Evolutionary conservation across 2,888 invertebrate genomes (phyloP).

Genomic region (Tuta absoluta): DNA sequence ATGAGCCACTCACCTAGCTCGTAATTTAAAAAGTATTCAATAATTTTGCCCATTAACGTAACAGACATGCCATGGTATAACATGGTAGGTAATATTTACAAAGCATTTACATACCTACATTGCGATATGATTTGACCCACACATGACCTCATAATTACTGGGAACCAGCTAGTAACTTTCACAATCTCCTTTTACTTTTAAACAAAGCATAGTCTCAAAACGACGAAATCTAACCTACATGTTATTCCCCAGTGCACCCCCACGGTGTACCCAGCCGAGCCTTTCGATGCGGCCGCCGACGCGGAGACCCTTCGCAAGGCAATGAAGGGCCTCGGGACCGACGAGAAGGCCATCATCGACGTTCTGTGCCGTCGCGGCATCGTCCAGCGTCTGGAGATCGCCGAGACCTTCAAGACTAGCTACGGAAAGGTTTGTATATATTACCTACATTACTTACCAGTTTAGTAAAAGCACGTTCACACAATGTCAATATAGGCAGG

Average conservation of each 20-base stretch:
- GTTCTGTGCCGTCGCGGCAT: conserved; percentile 93
- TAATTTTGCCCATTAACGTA: no score
- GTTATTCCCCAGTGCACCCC: conserved; percentile 86
- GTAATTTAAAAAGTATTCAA: no score
- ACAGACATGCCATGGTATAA: no score
- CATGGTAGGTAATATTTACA: neutral
- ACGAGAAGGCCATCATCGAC: conserved; percentile 95
- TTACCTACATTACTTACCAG: no score
- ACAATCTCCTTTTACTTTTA: neutral
- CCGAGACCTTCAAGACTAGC: conserved; percentile 93
- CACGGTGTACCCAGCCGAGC: conserved; percentile 92
- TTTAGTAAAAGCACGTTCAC: no score
- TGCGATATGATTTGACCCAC: neutral
- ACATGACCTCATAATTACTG: no score
- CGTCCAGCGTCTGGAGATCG: conserved; percentile 94
- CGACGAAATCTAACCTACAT: neutral
- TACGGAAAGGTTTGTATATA: conserved; percentile 88
- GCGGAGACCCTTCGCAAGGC: conserved; percentile 92
- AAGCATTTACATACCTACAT: neutral
- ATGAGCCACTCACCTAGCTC: no score
- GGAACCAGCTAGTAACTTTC: no score
- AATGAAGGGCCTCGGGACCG: conserved; percentile 96
- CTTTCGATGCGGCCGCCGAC: conserved; percentile 92
- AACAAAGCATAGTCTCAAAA: neutral
- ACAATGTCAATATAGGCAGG: no score